These are phyloP conservation scores for Meloidogyne exigua DNA, from an alignment of 1,140 invertebrate species.

Conservation along the genomic window DNA sequence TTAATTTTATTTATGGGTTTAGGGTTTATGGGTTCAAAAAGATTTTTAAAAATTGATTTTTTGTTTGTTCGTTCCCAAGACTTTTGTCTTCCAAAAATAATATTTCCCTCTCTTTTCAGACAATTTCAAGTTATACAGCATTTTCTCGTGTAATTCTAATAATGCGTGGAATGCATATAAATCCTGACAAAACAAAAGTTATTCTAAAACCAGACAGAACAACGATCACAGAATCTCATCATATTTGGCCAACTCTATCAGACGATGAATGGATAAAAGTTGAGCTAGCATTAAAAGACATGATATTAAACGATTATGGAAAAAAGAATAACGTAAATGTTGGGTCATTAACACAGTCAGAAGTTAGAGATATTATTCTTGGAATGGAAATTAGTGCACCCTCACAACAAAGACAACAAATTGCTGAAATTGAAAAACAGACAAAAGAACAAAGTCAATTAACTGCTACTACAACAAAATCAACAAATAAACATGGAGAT, in stretches of 20 bases:
- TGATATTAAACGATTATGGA: constrained; percentile 97
- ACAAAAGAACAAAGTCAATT: constrained; percentile 91
- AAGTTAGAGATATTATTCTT: constrained; percentile 97
- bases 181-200: constrained; percentile 97
- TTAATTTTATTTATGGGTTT: too few species aligned
- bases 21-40: too few species aligned
- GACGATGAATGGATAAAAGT: constrained; percentile 99
- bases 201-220: constrained; percentile 97
- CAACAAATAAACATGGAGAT: constrained; percentile 98
- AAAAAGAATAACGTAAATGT: constrained; percentile 99
- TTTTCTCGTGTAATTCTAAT: constrained; percentile 96
- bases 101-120: constrained; percentile 40
- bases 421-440: constrained; percentile 99
- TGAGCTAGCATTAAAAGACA: constrained; percentile 94
- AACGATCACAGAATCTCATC: constrained; percentile 93
- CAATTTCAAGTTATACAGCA: constrained; percentile 69
- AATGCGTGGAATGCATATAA: constrained; percentile 91
- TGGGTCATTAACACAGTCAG: constrained; percentile 94
- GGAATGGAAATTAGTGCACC: constrained; percentile 99
- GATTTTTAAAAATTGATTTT: too few species aligned
- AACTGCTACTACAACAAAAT: constrained; percentile 89
- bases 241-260: constrained; percentile 95
- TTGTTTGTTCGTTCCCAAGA: too few species aligned
- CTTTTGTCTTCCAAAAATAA: not conserved
- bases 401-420: constrained; percentile 95